A percentile compares a stretch with the other conserved stretches of the same genome.
These are phyloP conservation scores for Oncorhynchus tshawytscha DNA, from an alignment of 2,113 vertebrate species.

Conservation along the genomic window DNA sequence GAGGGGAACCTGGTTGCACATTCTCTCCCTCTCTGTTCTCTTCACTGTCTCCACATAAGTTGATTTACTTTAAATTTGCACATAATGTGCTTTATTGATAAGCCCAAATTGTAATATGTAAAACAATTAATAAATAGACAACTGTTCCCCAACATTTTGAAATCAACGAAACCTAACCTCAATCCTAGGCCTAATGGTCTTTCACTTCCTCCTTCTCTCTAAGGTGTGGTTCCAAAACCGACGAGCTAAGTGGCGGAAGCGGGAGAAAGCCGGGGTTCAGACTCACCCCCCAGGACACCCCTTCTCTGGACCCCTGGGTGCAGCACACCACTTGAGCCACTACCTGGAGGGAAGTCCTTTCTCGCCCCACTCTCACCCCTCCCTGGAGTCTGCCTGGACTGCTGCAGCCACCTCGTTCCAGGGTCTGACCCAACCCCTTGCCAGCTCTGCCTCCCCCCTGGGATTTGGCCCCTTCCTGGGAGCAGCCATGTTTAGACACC, in stretches of 20 bases:
- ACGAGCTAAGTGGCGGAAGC: conserved; percentile 87
- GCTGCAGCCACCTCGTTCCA: conserved; percentile 72
- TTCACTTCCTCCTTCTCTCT: conserved; percentile 33
- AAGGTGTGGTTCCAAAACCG: conserved; percentile 92
- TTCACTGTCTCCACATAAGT: not conserved
- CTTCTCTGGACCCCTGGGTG: conserved; percentile 78
- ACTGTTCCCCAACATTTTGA: not conserved
- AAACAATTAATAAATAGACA: not conserved
- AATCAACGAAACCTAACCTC: not conserved
- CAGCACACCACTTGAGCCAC: conserved; percentile 79
- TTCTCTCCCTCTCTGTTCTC: conserved; percentile 56
- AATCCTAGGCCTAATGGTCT: not conserved
- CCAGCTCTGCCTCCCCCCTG: conserved; percentile 71
- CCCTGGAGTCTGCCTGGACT: conserved; percentile 81
- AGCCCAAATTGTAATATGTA: not conserved
- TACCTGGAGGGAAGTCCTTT: conserved; percentile 83
- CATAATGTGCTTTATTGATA: not conserved
- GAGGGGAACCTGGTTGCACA: conserved; percentile 64
- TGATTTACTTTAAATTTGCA: not conserved
- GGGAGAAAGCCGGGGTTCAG: conserved; percentile 84
- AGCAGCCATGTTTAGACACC: conserved; percentile 81
- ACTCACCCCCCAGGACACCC: conserved; percentile 78
- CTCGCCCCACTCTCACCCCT: conserved; percentile 74
- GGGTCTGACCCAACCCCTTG: conserved; percentile 72
- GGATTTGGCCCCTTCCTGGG: conserved; percentile 82